phyloP scores from a whole-genome alignment of 1,140 invertebrate genomes.

The Babylonia areolata region DNA sequence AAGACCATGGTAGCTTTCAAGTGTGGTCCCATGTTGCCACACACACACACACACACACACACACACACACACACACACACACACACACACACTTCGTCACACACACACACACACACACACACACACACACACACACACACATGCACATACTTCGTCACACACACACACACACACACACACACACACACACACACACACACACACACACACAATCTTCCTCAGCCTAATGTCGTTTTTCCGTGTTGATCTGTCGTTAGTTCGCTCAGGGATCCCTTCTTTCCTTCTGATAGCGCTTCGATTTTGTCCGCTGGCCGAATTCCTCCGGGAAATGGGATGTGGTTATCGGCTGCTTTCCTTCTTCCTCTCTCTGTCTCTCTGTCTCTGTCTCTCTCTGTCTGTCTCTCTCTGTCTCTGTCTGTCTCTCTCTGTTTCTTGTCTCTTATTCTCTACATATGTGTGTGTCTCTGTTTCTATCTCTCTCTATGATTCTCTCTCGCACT shows the following conservation, averaged over 20 bases:
- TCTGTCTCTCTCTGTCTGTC: too few relatives aligned
- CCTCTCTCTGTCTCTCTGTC: too few relatives aligned
- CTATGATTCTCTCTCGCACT: too few relatives aligned
- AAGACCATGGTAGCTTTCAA: neutral
- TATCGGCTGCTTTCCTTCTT: neutral
- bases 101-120: conserved; percentile 3
- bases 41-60: too few relatives aligned
- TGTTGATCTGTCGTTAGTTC: neutral
- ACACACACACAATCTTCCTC: too few relatives aligned
- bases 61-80: conserved; percentile 3
- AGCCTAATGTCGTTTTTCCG: neutral
- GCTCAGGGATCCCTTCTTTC: neutral
- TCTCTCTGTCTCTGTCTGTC: neutral
- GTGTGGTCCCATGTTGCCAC: too few relatives aligned
- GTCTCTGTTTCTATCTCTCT: too few relatives aligned
- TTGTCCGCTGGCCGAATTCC: neutral
- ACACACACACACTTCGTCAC: too few relatives aligned
- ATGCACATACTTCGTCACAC: neutral
- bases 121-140: conserved; percentile 3
- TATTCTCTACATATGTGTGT: too few relatives aligned
- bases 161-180: conserved; percentile 3
- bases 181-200: conserved; percentile 3
- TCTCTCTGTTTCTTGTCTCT: neutral
- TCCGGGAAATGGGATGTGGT: neutral
- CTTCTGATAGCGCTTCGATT: neutral